Evolutionary conservation across 2,797 vertebrate genomes (phyloP), one percentile per base, ranked within the genome.

Genomic region (Protonibea diacanthus): DNA sequence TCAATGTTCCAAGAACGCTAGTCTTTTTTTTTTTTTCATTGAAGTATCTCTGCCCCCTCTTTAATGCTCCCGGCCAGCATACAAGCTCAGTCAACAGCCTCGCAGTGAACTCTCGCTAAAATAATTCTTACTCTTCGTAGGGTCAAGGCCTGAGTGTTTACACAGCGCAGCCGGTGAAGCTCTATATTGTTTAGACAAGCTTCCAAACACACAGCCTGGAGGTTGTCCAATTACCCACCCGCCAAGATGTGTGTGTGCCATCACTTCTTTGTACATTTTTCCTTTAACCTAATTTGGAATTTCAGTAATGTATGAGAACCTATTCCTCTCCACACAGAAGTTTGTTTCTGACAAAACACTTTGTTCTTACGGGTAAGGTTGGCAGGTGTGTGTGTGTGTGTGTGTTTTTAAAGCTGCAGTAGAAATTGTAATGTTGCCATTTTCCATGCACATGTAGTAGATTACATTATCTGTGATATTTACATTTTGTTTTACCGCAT

Each of bases 171-270:
- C 94, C 91, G 86, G 90, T 85, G 88, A 91, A 92, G 91, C 90
- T 93, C 90, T 82, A 64, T 91, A 78, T 65, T 95, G 94, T 96
- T 96, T 95, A 91, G 93, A 96, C 89, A 95, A 94, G 93, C 93
- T 92, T 93, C 94, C 92, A 95, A 94, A 94, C 94, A 94, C 88
- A 81, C 91, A 88, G 92, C 69, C 93, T 94, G 92, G 86, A 88
- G 72, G 65, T 72, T 85, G 89, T 91, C 90, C 91, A 93, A 90
- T 92, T 89, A 92, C 89, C 88, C 89, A 83, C 90, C 91, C 76
- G 82, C 84, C 74, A 81, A 61, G 85, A 89, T 72, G 76, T 84
- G 78, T 83, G 87, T 86, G 87, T 87, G 88, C 88, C 90, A 86
- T 89, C 88, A 21, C 73, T 27, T 62, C 81, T 84, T 78, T 76